phyloP scores from a whole-genome alignment of 2,888 invertebrate species.

The Cheilosia vernalis region DNA sequence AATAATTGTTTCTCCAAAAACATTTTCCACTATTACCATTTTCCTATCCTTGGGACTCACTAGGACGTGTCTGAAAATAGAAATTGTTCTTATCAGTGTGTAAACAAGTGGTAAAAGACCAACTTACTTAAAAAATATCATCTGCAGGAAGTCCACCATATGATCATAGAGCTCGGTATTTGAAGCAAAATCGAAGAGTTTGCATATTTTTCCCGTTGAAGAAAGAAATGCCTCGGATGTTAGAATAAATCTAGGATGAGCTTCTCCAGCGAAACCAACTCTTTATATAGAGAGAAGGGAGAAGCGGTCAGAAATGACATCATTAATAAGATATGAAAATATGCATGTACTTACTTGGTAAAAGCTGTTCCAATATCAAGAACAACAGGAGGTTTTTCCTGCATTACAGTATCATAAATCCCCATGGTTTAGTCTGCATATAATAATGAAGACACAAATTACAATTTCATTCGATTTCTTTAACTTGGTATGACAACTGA shows the following conservation, averaged over 20 bases:
- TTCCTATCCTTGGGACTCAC: conserved; percentile 97
- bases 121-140: conserved; percentile 92
- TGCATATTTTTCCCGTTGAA: conserved; percentile 85
- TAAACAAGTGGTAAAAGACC: conserved; percentile 34
- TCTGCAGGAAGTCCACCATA: conserved; percentile 93
- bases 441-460: background rate
- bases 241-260: conserved; percentile 93
- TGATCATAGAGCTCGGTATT: conserved; percentile 91
- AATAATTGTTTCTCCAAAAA: conserved; percentile 91
- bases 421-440: conserved; percentile 85
- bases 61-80: conserved; percentile 88
- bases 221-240: conserved; percentile 90
- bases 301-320: conserved; percentile 72
- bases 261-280: conserved; percentile 96
- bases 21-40: conserved; percentile 95
- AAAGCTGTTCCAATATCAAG: conserved; percentile 95
- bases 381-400: conserved; percentile 95
- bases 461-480: background rate
- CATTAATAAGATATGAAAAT: conserved; percentile 55
- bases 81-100: background rate
- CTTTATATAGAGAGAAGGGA: conserved; percentile 86
- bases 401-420: conserved; percentile 91
- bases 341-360: conserved; percentile 89
- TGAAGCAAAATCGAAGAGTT: conserved; percentile 87
- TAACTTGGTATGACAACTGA: no score